phyloP scores from a whole-genome alignment of 2,113 vertebrate genomes.

The Thamnophis sirtalis region DNA sequence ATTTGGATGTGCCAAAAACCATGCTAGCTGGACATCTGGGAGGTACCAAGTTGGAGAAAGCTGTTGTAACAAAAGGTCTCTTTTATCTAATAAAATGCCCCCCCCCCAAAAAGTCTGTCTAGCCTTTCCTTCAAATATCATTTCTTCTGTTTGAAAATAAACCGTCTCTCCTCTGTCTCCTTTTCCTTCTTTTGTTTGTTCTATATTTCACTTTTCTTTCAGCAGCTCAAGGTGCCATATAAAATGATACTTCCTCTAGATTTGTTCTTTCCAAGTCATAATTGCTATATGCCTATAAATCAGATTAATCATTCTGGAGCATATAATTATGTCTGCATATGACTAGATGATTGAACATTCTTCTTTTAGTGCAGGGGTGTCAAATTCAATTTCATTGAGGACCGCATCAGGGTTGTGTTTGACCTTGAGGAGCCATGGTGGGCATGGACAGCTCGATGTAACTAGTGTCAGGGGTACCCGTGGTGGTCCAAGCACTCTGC shows the following conservation, averaged over 20 bases:
- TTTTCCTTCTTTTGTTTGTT: neutral
- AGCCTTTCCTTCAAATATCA: neutral
- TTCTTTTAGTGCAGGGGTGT: neutral
- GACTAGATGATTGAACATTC: neutral
- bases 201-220: neutral
- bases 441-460: no score
- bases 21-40: neutral
- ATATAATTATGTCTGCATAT: neutral
- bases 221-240: neutral
- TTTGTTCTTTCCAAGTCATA: neutral
- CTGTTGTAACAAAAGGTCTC: neutral
- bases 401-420: no score
- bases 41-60: neutral
- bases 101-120: neutral
- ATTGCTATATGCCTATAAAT: neutral
- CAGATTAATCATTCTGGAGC: neutral
- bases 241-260: neutral
- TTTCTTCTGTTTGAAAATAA: neutral
- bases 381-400: no score
- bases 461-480: no score
- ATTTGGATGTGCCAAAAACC: neutral
- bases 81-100: neutral
- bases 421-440: no score
- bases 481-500: no score
- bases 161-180: neutral